Percentiles rank a stretch among this genome's conserved stretches.
phyloP scores from a whole-genome alignment of 2,888 invertebrate species.

The Acrocyrtus sp. region DNA sequence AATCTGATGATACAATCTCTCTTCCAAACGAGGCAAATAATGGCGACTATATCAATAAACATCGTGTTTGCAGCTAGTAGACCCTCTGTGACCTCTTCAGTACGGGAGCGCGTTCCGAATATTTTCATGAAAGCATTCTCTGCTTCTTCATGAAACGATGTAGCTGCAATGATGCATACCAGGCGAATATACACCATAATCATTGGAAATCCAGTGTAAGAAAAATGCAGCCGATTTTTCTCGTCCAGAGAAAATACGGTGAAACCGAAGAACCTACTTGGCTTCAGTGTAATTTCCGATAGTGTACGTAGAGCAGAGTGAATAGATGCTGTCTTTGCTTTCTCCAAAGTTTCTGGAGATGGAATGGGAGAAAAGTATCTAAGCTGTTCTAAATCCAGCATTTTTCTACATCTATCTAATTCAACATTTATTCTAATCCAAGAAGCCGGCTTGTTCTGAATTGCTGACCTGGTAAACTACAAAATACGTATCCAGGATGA shows the following conservation, averaged over 20 bases:
- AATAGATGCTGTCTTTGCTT: too few relatives aligned
- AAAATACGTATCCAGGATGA: too few relatives aligned
- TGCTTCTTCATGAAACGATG: background rate
- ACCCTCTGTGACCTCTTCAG: background rate
- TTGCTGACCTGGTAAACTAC: too few relatives aligned
- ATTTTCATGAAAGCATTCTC: background rate
- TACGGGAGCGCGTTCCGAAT: background rate
- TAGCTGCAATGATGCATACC: too few relatives aligned
- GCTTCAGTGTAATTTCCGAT: background rate
- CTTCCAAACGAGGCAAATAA: background rate
- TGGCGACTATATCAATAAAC: background rate
- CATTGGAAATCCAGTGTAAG: background rate
- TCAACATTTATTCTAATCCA: too few relatives aligned
- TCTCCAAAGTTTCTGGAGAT: too few relatives aligned
- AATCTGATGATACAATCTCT: too few relatives aligned
- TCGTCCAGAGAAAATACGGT: background rate
- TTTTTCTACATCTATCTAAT: too few relatives aligned
- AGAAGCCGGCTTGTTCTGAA: too few relatives aligned
- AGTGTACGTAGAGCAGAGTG: background rate
- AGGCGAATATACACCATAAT: background rate
- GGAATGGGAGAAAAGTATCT: too few relatives aligned
- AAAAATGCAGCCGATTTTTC: background rate
- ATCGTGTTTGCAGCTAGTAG: background rate
- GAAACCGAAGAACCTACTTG: background rate
- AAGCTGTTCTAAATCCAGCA: too few relatives aligned